Conservation (phyloP, 92 coral and sea anemone genomes). For the Galaxea fascicularis region DNA sequence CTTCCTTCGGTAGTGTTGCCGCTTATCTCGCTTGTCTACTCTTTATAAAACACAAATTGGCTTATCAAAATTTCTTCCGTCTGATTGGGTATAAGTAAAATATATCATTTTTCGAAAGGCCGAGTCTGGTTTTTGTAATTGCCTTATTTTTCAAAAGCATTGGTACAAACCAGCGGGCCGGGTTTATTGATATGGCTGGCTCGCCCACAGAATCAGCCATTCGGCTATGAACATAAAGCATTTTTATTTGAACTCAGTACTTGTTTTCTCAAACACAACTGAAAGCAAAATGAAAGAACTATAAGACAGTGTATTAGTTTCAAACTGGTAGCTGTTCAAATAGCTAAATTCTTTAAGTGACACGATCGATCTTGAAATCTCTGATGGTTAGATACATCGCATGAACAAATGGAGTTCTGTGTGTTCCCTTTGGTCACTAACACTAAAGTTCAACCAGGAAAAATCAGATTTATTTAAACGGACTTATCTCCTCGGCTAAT, state of each 20-base stretch:
- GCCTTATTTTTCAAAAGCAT: constrained; percentile 8
- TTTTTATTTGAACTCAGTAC: neutral
- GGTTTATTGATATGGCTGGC: neutral
- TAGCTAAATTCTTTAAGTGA: too few relatives aligned
- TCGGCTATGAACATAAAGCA: neutral
- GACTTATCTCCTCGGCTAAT: too few relatives aligned
- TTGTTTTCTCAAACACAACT: too few relatives aligned
- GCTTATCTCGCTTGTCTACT: constrained; percentile 23
- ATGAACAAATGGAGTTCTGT: too few relatives aligned
- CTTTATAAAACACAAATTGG: constrained; percentile 13
- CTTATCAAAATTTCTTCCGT: constrained; percentile 13
- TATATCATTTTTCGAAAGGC: constrained; percentile 6
- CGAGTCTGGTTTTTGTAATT: neutral
- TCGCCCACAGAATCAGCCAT: constrained; percentile 23
- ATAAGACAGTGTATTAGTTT: too few relatives aligned
- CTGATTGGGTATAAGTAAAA: constrained; percentile 17
- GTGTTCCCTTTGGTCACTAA: too few relatives aligned
- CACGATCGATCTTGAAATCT: too few relatives aligned
- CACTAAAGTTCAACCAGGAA: too few relatives aligned
- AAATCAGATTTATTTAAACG: too few relatives aligned
- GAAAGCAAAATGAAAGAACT: too few relatives aligned
- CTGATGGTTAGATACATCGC: too few relatives aligned
- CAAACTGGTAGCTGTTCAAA: too few relatives aligned
- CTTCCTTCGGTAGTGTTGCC: neutral
- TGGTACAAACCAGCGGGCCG: neutral